Percentiles rank a stretch among this genome's conserved stretches.
These are phyloP conservation scores for Sesia bembeciformis DNA, from an alignment of 2,888 invertebrate species.

Conservation along the genomic window DNA sequence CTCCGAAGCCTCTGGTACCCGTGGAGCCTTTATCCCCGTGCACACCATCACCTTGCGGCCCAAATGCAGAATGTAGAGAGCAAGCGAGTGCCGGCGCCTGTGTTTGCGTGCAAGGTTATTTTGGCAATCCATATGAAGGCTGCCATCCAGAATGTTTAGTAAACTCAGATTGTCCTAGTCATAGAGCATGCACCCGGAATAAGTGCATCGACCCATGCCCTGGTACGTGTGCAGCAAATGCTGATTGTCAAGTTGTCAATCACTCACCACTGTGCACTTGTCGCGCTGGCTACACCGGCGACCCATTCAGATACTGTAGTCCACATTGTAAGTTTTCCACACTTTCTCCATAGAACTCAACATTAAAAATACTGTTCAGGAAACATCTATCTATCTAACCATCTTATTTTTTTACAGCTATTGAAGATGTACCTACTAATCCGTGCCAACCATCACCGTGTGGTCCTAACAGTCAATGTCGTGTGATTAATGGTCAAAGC, in stretches of 20 bases:
- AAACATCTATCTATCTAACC: neutral
- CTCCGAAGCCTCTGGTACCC: slow-evolving; percentile 23
- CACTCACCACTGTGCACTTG: slow-evolving; percentile 82
- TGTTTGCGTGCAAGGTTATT: slow-evolving; percentile 79
- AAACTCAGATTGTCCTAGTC: slow-evolving; percentile 82
- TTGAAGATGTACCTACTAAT: slow-evolving; percentile 43
- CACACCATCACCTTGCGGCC: slow-evolving; percentile 76
- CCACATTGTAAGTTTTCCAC: slow-evolving; percentile 33
- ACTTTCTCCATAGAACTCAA: neutral
- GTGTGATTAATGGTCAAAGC: slow-evolving; percentile 73
- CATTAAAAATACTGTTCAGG: neutral
- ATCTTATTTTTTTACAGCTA: slow-evolving; percentile 25
- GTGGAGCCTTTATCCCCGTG: slow-evolving; percentile 67
- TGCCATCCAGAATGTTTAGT: slow-evolving; percentile 83
- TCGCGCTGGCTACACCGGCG: slow-evolving; percentile 78
- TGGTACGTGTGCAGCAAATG: slow-evolving; percentile 83
- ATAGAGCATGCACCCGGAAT: slow-evolving; percentile 80
- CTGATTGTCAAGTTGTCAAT: slow-evolving; percentile 83
- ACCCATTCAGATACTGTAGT: slow-evolving; percentile 79
- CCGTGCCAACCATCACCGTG: slow-evolving; percentile 78
- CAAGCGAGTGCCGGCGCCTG: slow-evolving; percentile 77
- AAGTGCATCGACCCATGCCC: slow-evolving; percentile 87
- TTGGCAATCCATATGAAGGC: slow-evolving; percentile 86
- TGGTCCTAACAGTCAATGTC: slow-evolving; percentile 77
- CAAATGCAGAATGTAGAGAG: slow-evolving; percentile 77